Conservation (phyloP, 92 coral and sea anemone genomes). For the Galaxea fascicularis region DNA sequence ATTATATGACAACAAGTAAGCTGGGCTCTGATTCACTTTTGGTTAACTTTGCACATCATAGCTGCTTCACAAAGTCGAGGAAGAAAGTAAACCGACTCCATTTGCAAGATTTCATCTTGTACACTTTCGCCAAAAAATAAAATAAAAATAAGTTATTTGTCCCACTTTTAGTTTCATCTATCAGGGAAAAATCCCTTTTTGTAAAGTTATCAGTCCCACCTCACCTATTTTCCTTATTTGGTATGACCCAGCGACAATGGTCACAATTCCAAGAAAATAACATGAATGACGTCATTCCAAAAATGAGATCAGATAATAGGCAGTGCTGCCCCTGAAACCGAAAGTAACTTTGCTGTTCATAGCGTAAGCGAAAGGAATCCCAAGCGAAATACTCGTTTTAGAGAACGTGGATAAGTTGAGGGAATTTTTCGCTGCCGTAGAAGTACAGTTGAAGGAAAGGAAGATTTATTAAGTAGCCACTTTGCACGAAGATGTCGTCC, state of each 20-base stretch:
- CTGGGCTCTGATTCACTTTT: too few relatives aligned
- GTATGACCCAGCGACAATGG: neutral
- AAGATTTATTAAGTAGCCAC: neutral
- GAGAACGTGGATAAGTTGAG: neutral
- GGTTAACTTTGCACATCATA: too few relatives aligned
- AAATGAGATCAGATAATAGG: neutral
- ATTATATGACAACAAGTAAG: too few relatives aligned
- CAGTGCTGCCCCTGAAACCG: neutral
- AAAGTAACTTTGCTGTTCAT: neutral
- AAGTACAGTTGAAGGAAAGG: neutral
- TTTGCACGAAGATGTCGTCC: conserved; percentile 9
- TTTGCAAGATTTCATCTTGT: neutral
- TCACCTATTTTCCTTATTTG: neutral
- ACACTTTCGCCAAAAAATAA: neutral
- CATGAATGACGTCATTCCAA: conserved; percentile 1
- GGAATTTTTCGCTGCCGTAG: neutral
- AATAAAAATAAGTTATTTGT: neutral
- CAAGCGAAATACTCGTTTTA: neutral
- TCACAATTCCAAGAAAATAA: conserved; percentile 20
- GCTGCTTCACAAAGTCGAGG: too few relatives aligned
- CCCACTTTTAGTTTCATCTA: neutral
- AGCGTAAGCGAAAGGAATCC: neutral
- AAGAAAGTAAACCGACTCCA: too few relatives aligned
- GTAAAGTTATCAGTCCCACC: neutral
- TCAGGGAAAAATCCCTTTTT: neutral